Percentiles rank a stretch among this genome's conserved stretches.
Evolutionary conservation across 2,113 vertebrate genomes (phyloP).

Genomic region (Malurus melanocephalus): DNA sequence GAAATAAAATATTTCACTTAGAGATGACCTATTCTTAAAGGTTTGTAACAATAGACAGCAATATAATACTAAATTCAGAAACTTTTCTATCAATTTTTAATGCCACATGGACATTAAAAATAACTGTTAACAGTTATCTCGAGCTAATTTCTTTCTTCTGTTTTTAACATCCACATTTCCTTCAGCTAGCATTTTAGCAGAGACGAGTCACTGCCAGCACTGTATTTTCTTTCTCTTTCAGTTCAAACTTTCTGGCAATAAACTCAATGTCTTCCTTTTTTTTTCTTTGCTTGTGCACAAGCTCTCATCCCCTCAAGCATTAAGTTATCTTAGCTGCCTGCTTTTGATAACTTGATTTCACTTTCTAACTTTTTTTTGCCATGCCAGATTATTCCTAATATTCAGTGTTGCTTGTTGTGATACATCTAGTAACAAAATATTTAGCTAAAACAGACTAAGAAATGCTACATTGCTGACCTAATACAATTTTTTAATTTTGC

Average conservation of each 20-base stretch:
- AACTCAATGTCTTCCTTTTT: background rate
- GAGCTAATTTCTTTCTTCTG: background rate
- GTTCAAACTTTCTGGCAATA: background rate
- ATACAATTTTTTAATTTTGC: background rate
- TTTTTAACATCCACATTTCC: background rate
- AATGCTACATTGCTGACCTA: background rate
- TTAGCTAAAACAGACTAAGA: background rate
- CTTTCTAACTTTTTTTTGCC: background rate
- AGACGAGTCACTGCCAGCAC: background rate
- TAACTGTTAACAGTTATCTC: background rate
- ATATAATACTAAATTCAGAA: background rate
- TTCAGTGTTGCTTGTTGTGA: background rate
- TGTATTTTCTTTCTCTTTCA: background rate
- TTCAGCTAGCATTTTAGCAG: background rate
- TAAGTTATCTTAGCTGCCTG: background rate
- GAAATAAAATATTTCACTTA: background rate
- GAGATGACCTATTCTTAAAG: background rate
- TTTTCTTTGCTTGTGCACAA: background rate
- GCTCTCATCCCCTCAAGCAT: background rate
- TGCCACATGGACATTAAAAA: background rate
- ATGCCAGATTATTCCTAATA: background rate
- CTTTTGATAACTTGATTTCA: background rate
- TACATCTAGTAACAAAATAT: background rate
- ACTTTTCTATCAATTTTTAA: background rate
- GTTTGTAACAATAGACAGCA: background rate